Percentiles rank a stretch among this genome's conserved stretches.
Evolutionary conservation across 1,140 invertebrate species (phyloP).

Genomic region (Pararge aegeria): DNA sequence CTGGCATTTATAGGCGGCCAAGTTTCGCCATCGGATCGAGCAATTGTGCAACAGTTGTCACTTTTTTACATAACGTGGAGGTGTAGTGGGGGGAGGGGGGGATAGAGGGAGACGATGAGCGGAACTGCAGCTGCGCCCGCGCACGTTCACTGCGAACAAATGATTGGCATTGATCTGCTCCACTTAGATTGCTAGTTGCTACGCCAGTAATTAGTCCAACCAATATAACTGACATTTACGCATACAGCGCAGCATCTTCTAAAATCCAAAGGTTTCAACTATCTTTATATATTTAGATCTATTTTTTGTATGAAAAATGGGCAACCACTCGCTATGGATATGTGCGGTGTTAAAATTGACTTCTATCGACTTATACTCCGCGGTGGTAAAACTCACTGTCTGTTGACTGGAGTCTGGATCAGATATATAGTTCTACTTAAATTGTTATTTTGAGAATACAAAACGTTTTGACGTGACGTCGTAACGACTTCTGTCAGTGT

Average conservation of each 20-base stretch:
- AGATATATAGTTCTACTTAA: too few species aligned
- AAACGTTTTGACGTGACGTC: background rate
- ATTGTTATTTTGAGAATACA: background rate
- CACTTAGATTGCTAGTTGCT: slow-evolving; percentile 18
- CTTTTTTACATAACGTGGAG: slow-evolving; percentile 72
- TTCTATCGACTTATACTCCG: too few species aligned
- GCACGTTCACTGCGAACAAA: slow-evolving; percentile 14
- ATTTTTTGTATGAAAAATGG: too few species aligned
- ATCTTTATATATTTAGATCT: too few species aligned
- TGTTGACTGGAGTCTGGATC: too few species aligned
- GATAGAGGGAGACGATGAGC: slow-evolving; percentile 17
- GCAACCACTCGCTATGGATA: too few species aligned
- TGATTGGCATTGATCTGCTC: slow-evolving; percentile 25
- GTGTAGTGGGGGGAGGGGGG: slow-evolving; percentile 25
- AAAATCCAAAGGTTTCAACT: too few species aligned
- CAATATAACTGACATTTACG: background rate
- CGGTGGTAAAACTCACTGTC: too few species aligned
- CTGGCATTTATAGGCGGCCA: slow-evolving; percentile 68
- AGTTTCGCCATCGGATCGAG: slow-evolving; percentile 74
- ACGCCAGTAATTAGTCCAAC: background rate
- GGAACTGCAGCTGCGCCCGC: slow-evolving; percentile 22
- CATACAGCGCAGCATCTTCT: too few species aligned
- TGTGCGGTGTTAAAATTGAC: too few species aligned
- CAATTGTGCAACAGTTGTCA: slow-evolving; percentile 74
- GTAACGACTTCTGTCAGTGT: background rate